Percentiles rank a stretch among this genome's conserved stretches.
Conservation (phyloP, 2,888 invertebrate genomes). For the Ophonus ardosiacus region DNA sequence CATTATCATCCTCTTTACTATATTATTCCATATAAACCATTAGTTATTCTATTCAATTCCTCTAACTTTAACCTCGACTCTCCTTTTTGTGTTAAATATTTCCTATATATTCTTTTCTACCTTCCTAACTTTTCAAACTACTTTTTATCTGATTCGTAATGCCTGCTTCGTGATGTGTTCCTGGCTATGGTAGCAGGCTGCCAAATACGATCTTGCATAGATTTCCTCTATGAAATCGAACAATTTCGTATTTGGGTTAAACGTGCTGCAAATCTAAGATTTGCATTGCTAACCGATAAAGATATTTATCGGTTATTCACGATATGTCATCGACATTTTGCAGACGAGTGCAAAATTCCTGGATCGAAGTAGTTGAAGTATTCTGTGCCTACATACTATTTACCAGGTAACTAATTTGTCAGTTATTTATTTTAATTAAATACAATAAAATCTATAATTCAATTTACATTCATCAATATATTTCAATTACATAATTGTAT, state of each 20-base stretch:
- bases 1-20: too few species aligned
- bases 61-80: too few species aligned
- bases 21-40: too few species aligned
- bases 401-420: background rate
- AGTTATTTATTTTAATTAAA: background rate
- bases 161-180: background rate
- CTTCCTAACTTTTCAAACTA: too few species aligned
- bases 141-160: too few species aligned
- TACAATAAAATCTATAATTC: too few species aligned
- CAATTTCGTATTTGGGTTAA: background rate
- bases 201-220: background rate
- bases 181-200: background rate
- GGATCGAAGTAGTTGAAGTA: background rate
- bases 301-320: background rate
- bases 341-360: background rate
- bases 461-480: too few species aligned
- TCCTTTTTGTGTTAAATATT: too few species aligned
- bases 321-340: background rate
- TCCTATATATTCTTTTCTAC: too few species aligned
- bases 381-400: background rate
- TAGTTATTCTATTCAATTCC: too few species aligned
- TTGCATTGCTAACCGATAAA: background rate
- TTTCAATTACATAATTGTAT: too few species aligned
- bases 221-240: background rate
- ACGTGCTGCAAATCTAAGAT: background rate